These are phyloP conservation scores for Ambastaia sidthimunki DNA, from an alignment of 2,797 vertebrate species.

Conservation along the genomic window DNA sequence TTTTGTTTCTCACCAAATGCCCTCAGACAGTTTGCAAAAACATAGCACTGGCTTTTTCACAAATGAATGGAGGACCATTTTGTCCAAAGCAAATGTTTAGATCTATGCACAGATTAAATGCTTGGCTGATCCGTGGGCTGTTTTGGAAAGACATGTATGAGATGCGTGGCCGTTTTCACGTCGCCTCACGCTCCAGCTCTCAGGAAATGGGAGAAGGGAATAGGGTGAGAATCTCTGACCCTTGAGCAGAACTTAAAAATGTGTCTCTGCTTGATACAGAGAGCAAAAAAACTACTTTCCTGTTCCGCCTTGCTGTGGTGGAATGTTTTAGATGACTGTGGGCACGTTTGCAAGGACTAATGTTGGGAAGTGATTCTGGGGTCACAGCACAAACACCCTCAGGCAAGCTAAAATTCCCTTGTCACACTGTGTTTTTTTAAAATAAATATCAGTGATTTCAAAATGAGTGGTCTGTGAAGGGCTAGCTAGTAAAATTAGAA, in stretches of 20 bases:
- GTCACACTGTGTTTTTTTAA: background rate
- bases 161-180: slow-evolving; percentile 40
- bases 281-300: slow-evolving; percentile 21
- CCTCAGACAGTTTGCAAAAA: slow-evolving; percentile 48
- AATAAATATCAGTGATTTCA: slow-evolving; percentile 30
- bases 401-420: slow-evolving; percentile 30
- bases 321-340: slow-evolving; percentile 48
- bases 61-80: slow-evolving; percentile 63
- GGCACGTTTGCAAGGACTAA: slow-evolving; percentile 37
- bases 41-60: slow-evolving; percentile 54
- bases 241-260: slow-evolving; percentile 48
- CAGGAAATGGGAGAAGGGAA: slow-evolving; percentile 5
- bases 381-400: slow-evolving; percentile 39
- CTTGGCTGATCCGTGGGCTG: slow-evolving; percentile 50
- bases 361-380: slow-evolving; percentile 37
- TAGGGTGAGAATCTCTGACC: slow-evolving; percentile 51
- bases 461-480: slow-evolving; percentile 16
- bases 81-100: slow-evolving; percentile 60
- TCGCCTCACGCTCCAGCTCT: slow-evolving; percentile 31
- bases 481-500: background rate
- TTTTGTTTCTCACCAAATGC: slow-evolving; percentile 70
- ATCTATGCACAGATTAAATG: slow-evolving; percentile 59
- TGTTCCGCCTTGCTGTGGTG: slow-evolving; percentile 44
- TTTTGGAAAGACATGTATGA: slow-evolving; percentile 48
- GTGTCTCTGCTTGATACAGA: slow-evolving; percentile 46